These are phyloP conservation scores for Genyomyrus donnyi DNA, from an alignment of 2,113 vertebrate genomes.

Conservation along the genomic window DNA sequence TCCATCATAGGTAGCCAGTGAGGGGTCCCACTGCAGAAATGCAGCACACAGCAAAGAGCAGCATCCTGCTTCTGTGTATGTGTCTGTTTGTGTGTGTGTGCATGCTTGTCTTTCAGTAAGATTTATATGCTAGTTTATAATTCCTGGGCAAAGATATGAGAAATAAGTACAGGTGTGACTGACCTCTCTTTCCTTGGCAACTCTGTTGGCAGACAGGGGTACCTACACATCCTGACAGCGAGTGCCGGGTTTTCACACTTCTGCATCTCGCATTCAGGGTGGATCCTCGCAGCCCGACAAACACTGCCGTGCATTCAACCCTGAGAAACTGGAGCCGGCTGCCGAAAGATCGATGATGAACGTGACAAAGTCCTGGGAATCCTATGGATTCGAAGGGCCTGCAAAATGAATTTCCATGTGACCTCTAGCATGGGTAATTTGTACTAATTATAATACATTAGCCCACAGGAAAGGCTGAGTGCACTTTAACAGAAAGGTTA, in stretches of 20 bases:
- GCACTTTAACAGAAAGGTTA: neutral
- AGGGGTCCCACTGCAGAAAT: neutral
- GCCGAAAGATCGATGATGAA: slow-evolving; percentile 9
- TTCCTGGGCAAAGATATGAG: neutral
- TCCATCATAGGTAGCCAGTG: neutral
- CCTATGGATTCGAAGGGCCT: neutral
- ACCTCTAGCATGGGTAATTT: neutral
- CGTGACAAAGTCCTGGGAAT: slow-evolving; percentile 6
- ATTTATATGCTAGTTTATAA: neutral
- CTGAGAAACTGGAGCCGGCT: neutral
- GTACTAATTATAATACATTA: neutral
- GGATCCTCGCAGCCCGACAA: neutral
- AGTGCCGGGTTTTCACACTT: neutral
- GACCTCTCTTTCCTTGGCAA: neutral
- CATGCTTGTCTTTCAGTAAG: neutral
- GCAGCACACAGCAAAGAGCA: neutral
- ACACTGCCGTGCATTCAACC: neutral
- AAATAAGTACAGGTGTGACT: neutral
- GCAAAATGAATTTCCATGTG: neutral
- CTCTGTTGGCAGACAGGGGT: neutral
- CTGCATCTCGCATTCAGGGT: neutral
- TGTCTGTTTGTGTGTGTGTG: neutral
- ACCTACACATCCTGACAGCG: neutral
- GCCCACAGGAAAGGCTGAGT: neutral
- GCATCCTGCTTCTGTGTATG: neutral